These are phyloP conservation scores for Drosophila teissieri DNA, from an alignment of 1,140 invertebrate species.

Conservation along the genomic window DNA sequence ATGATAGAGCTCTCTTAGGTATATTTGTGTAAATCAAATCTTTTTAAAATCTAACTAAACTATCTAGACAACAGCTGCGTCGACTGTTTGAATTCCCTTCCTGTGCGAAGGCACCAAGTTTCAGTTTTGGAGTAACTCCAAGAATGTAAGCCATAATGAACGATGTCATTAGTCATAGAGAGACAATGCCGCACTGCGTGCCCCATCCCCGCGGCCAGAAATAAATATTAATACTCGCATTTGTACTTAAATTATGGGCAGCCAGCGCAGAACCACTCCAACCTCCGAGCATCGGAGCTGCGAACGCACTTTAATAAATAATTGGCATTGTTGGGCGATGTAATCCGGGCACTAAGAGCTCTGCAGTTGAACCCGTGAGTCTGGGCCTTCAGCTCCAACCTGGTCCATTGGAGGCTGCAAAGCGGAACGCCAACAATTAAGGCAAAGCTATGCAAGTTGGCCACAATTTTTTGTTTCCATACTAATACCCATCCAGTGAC, in stretches of 20 bases:
- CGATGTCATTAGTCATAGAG: constrained; percentile 81
- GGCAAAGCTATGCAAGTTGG: constrained; percentile 69
- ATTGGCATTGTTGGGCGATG: constrained; percentile 74
- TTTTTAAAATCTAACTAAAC: too few relatives aligned
- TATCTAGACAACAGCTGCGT: too few relatives aligned
- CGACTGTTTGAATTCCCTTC: constrained; percentile 7
- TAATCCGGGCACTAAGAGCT: constrained; percentile 60
- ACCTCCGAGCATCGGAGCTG: not conserved
- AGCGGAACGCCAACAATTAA: constrained; percentile 78
- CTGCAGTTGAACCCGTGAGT: constrained; percentile 5
- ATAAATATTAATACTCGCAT: constrained; percentile 57
- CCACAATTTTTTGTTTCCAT: constrained; percentile 76
- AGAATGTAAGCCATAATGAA: constrained; percentile 81
- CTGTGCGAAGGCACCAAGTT: constrained; percentile 29
- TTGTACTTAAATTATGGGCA: constrained; percentile 46
- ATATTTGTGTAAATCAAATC: too few relatives aligned
- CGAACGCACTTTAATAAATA: constrained; percentile 78
- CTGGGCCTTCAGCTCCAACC: constrained; percentile 15
- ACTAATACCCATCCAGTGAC: constrained; percentile 47
- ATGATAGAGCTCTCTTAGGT: too few relatives aligned
- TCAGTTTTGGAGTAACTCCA: constrained; percentile 75
- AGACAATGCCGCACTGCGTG: constrained; percentile 65
- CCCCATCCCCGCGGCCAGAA: constrained; percentile 13
- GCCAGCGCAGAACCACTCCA: constrained; percentile 1
- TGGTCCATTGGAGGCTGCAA: constrained; percentile 29